phyloP scores from a whole-genome alignment of 2,888 invertebrate genomes.

The Drosophila rubida region DNA sequence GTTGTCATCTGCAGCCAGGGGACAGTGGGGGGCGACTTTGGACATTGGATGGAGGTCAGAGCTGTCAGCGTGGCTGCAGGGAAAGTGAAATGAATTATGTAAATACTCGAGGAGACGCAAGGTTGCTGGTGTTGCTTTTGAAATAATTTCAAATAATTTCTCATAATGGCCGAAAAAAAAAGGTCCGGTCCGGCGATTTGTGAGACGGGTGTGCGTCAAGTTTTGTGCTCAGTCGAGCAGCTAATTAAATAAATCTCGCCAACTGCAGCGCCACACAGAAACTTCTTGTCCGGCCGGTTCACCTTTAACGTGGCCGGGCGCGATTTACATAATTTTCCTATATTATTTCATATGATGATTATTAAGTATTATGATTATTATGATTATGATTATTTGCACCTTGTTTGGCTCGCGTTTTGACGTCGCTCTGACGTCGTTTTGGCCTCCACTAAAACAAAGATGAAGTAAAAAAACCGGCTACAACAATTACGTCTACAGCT shows the following conservation, averaged over 20 bases:
- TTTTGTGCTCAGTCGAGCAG: constrained; percentile 32
- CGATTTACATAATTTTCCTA: constrained; percentile 70
- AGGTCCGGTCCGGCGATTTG: constrained; percentile 29
- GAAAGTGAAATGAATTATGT: constrained; percentile 43
- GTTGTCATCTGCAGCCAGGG: constrained; percentile 30
- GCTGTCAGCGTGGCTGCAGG: constrained; percentile 9
- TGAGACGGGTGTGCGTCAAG: constrained; percentile 30
- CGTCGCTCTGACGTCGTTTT: constrained; percentile 22
- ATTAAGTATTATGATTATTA: constrained; percentile 51
- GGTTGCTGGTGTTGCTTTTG: neutral
- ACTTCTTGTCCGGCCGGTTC: constrained; percentile 49
- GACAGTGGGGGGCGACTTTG: constrained; percentile 2
- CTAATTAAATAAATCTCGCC: constrained; percentile 57
- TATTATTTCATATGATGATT: constrained; percentile 68
- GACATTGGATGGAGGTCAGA: constrained; percentile 15
- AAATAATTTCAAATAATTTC: constrained; percentile 30
- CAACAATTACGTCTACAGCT: constrained; percentile 43
- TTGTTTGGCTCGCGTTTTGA: constrained; percentile 51
- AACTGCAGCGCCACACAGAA: constrained; percentile 25
- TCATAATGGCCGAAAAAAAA: constrained; percentile 41
- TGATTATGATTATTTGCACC: constrained; percentile 57
- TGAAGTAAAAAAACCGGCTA: constrained; percentile 65
- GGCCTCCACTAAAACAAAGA: too few relatives aligned
- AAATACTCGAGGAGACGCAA: constrained; percentile 28
- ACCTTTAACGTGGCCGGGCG: constrained; percentile 57